Percentiles rank a stretch among this genome's conserved stretches.
phyloP scores from a whole-genome alignment of 1,140 invertebrate species.

The Hylaeus anthracinus region DNA sequence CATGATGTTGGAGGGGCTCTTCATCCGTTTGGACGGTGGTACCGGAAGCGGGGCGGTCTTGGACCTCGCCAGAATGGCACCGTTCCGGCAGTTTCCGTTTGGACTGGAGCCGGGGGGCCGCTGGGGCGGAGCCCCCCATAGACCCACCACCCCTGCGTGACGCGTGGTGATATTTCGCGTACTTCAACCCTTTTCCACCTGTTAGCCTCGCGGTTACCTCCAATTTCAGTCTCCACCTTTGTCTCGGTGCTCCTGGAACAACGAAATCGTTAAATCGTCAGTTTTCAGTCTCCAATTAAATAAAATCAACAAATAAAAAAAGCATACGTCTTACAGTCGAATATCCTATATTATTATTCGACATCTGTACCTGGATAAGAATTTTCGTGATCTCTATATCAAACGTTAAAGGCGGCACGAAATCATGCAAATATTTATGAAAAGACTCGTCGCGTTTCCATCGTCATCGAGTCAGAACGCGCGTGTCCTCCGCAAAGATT shows the following conservation, averaged over 20 bases:
- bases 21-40: constrained; percentile 76
- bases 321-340: too few relatives aligned
- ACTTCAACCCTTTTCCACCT: constrained; percentile 39
- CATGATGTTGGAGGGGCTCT: constrained; percentile 82
- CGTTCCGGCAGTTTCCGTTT: constrained; percentile 74
- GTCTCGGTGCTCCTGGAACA: constrained; percentile 37
- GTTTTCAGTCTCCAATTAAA: background rate
- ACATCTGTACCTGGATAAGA: too few relatives aligned
- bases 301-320: too few relatives aligned
- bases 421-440: too few relatives aligned
- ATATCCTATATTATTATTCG: too few relatives aligned
- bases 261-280: background rate
- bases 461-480: background rate
- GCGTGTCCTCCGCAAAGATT: background rate
- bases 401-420: too few relatives aligned
- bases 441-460: too few relatives aligned
- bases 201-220: constrained; percentile 28
- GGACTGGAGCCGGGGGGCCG: constrained; percentile 75
- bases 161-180: constrained; percentile 75
- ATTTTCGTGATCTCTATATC: background rate
- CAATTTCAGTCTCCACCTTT: constrained; percentile 16
- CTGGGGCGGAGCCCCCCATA: constrained; percentile 80
- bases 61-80: constrained; percentile 67
- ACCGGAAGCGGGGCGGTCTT: constrained; percentile 64
- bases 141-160: constrained; percentile 80